phyloP scores from a whole-genome alignment of 2,113 vertebrate species.

The Leptosomus discolor region DNA sequence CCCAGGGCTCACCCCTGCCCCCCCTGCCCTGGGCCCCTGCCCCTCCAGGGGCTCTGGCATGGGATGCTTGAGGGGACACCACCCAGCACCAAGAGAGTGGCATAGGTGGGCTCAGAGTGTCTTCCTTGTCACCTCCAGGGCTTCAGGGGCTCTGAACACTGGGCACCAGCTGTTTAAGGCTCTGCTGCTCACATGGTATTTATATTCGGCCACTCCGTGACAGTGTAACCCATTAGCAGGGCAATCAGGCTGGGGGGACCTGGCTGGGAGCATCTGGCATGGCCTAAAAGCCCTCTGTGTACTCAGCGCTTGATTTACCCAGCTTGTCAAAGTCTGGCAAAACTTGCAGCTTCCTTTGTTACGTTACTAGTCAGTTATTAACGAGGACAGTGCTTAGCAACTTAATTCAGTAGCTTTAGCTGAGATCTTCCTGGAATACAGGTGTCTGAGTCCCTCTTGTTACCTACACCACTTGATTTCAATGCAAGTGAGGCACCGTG shows the following conservation, averaged over 20 bases:
- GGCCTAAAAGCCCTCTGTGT: constrained; percentile 47
- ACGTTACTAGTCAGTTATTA: neutral
- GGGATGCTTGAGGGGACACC: neutral
- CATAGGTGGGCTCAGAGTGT: neutral
- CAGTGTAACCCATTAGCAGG: neutral
- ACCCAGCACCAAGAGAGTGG: no score
- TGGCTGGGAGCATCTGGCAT: neutral
- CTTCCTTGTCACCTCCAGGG: neutral
- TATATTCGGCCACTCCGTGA: accelerated
- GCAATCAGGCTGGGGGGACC: neutral
- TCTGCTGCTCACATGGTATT: neutral
- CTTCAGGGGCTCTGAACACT: neutral
- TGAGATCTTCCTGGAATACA: neutral
- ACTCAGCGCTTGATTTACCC: neutral
- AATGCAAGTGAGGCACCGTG: accelerated
- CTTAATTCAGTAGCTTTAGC: neutral
- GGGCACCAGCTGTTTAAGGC: neutral
- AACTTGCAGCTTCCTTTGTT: neutral
- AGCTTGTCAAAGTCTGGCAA: neutral
- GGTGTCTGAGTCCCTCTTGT: neutral
- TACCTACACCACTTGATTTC: neutral
- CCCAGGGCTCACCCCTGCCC: neutral
- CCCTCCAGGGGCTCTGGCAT: neutral
- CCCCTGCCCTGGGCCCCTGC: accelerated
- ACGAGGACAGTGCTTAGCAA: constrained; percentile 2